Evolutionary conservation across 2,113 vertebrate species (phyloP).

Genomic region (Pyxicephalus adspersus): DNA sequence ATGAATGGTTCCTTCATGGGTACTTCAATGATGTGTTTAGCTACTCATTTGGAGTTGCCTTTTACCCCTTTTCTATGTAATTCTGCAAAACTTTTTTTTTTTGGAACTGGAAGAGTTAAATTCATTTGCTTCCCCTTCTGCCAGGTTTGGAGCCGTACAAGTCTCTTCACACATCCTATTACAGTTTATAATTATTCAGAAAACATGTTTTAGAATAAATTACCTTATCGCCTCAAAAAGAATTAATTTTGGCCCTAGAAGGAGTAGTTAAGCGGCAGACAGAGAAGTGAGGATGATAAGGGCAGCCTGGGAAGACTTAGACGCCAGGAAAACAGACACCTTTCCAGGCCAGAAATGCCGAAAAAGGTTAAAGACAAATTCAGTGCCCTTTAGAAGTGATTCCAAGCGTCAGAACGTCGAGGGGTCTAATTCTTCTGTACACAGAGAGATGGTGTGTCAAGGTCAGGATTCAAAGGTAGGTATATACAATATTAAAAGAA

Average conservation of each 20-base stretch:
- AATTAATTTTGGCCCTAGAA: constrained; percentile 53
- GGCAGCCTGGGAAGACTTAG: constrained; percentile 33
- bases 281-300: constrained; percentile 16
- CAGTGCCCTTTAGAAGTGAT: constrained; percentile 3
- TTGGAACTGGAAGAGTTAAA: neutral
- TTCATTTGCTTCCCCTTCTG: neutral
- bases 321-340: constrained; percentile 45
- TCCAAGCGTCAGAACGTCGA: neutral
- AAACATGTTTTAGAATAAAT: constrained; percentile 47
- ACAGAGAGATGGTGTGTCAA: neutral
- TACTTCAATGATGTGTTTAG: too few species aligned
- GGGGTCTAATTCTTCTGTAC: neutral
- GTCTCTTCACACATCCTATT: constrained; percentile 36
- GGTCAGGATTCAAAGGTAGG: neutral
- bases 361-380: constrained; percentile 68
- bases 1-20: too few species aligned
- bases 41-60: too few species aligned
- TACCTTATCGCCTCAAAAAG: constrained; percentile 49
- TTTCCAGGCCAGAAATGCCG: constrained; percentile 70
- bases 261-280: neutral
- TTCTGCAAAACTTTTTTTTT: too few species aligned
- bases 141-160: neutral
- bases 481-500: too few species aligned
- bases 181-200: constrained; percentile 31
- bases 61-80: too few species aligned